Evolutionary conservation across 2,797 vertebrate species (phyloP).

Genomic region (Molossus alvarezi): DNA sequence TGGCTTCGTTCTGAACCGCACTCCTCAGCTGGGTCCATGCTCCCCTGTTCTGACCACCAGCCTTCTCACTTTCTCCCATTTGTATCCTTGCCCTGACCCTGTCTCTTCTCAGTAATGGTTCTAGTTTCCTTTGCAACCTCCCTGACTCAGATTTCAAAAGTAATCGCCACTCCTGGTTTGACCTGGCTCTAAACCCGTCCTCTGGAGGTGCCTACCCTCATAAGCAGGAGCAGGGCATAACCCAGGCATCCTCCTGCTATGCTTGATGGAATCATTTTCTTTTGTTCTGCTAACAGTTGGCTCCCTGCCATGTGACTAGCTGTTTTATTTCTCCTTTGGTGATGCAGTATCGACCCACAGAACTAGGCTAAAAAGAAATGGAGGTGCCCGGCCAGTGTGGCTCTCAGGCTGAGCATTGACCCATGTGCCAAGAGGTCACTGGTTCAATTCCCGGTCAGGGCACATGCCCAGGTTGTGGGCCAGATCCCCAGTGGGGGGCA

Average conservation of each 20-base stretch:
- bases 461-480: no score
- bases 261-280: slow-evolving; percentile 24
- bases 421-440: no score
- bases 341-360: not conserved
- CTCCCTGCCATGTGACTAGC: not conserved
- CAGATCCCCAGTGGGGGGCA: no score
- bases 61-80: not conserved
- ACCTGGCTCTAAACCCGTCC: not conserved
- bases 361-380: not conserved
- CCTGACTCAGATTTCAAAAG: slow-evolving; percentile 26
- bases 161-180: not conserved
- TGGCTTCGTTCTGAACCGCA: not conserved
- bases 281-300: slow-evolving; percentile 40
- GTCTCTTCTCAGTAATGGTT: not conserved
- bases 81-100: not conserved
- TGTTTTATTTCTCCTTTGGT: slow-evolving; percentile 16
- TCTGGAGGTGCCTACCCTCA: not conserved
- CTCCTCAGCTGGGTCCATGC: not conserved
- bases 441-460: no score
- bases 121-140: not conserved
- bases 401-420: no score
- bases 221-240: not conserved
- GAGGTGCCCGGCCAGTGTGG: not conserved
- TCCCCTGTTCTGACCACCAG: not conserved
- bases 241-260: not conserved